A percentile compares a stretch with the other conserved stretches of the same genome.
These are phyloP conservation scores for Danio jaintianensis DNA, from an alignment of 2,797 vertebrate genomes.

Conservation along the genomic window DNA sequence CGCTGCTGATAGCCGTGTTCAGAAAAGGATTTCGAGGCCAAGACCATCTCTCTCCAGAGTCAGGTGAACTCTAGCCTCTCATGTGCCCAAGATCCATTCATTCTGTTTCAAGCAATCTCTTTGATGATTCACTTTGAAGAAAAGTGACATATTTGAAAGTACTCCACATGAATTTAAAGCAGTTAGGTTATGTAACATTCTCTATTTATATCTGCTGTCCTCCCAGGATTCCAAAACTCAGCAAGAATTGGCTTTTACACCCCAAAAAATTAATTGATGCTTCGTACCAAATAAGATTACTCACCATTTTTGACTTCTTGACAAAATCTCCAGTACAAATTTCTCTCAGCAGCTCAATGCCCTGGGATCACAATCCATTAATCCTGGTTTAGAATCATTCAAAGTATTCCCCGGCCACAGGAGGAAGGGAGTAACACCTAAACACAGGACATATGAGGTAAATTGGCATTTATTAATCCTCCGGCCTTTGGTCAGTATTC, in stretches of 20 bases:
- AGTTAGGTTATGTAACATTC: constrained; percentile 37
- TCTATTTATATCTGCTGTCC: constrained; percentile 43
- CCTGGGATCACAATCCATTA: constrained; percentile 2
- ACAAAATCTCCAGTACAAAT: constrained; percentile 12
- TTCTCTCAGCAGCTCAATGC: neutral
- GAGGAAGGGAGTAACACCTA: constrained; percentile 26
- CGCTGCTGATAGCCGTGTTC: constrained; percentile 29
- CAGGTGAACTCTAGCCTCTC: constrained; percentile 42
- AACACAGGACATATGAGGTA: constrained; percentile 50
- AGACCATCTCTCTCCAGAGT: constrained; percentile 28
- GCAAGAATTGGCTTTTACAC: constrained; percentile 34
- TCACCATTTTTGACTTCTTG: constrained; percentile 19
- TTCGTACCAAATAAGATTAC: constrained; percentile 24
- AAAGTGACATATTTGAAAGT: constrained; percentile 43
- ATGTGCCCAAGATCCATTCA: constrained; percentile 28
- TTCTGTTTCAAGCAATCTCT: constrained; percentile 26
- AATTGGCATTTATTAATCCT: constrained; percentile 58
- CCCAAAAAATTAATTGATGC: constrained; percentile 33
- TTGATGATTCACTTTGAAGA: constrained; percentile 44
- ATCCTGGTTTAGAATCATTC: neutral
- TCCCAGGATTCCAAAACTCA: constrained; percentile 44
- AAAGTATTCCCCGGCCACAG: neutral
- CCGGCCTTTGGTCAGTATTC: constrained; percentile 61
- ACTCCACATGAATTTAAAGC: constrained; percentile 51
- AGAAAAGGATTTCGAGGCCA: constrained; percentile 31